Percentiles rank a stretch among this genome's conserved stretches.
Conservation (phyloP, 2,113 vertebrate genomes). For the Oxyura jamaicensis region DNA sequence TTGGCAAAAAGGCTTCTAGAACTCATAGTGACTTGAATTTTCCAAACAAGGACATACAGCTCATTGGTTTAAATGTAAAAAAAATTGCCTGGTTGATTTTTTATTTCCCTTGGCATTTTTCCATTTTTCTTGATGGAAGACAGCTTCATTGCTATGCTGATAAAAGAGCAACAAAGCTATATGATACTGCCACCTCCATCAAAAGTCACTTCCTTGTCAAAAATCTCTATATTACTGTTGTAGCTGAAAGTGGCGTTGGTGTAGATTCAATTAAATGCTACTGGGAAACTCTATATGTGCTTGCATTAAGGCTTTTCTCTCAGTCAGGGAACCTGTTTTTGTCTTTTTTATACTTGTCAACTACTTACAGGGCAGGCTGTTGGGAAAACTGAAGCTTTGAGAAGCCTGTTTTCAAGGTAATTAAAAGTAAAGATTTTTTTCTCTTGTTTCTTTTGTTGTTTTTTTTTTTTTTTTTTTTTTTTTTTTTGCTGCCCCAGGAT, state of each 20-base stretch:
- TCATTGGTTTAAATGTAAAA: background rate
- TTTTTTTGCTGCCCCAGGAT: conserved; percentile 11
- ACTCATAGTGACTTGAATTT: conserved; percentile 20
- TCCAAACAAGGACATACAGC: conserved; percentile 13
- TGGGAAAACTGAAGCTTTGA: conserved; percentile 9
- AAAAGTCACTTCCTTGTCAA: conserved; percentile 29
- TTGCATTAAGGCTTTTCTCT: background rate
- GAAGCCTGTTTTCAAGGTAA: conserved; percentile 42
- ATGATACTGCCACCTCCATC: conserved; percentile 19
- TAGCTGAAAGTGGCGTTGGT: background rate
- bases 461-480: too few relatives aligned
- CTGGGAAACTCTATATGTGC: background rate
- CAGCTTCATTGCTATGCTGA: conserved; percentile 23
- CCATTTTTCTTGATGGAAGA: conserved; percentile 6
- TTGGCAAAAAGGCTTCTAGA: conserved; percentile 19
- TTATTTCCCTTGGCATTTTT: conserved; percentile 54
- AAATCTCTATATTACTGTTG: background rate
- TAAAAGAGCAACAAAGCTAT: conserved; percentile 19
- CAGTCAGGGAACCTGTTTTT: background rate
- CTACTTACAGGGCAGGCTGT: background rate
- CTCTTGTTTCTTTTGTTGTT: too few relatives aligned
- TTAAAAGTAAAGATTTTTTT: conserved; percentile 66
- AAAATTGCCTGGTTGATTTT: conserved; percentile 40
- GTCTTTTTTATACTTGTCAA: background rate
- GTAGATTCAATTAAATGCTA: background rate